A percentile compares a stretch with the other conserved stretches of the same genome.
Evolutionary conservation across 2,888 invertebrate genomes (phyloP).

Genomic region (Blastobasis adustella): DNA sequence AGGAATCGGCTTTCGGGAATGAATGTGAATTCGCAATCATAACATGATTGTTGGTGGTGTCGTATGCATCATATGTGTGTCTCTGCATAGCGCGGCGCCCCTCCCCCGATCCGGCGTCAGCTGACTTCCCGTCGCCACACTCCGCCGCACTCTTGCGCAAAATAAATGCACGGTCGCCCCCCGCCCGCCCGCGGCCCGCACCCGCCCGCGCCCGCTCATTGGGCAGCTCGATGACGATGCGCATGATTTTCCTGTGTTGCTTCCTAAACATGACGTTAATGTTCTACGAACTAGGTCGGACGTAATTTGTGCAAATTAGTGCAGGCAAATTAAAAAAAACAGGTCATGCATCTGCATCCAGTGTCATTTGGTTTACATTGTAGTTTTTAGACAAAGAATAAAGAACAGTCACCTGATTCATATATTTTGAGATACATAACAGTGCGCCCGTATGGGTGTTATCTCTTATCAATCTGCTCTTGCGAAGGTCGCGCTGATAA

Average conservation of each 20-base stretch:
- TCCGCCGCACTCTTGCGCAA: constrained; percentile 40
- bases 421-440: too few species aligned
- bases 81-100: constrained; percentile 7
- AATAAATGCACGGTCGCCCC: constrained; percentile 19
- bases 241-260: too few species aligned
- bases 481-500: constrained; percentile 66
- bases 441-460: constrained; percentile 27
- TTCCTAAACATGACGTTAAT: too few species aligned
- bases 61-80: constrained; percentile 10
- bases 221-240: too few species aligned
- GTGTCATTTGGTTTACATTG: too few species aligned
- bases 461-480: constrained; percentile 72
- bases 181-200: constrained; percentile 15
- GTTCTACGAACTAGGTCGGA: too few species aligned
- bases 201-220: constrained; percentile 4
- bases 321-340: too few species aligned
- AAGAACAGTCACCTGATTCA: too few species aligned
- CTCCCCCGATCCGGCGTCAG: constrained; percentile 31
- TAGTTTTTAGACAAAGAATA: too few species aligned
- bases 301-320: too few species aligned
- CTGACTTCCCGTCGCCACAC: constrained; percentile 42
- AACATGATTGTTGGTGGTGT: constrained; percentile 26
- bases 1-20: constrained; percentile 37
- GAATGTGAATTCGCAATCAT: constrained; percentile 36
- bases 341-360: too few species aligned